A percentile compares a stretch with the other conserved stretches of the same genome.
Conservation (phyloP, 2,113 vertebrate species). For the Pteropus alecto region DNA sequence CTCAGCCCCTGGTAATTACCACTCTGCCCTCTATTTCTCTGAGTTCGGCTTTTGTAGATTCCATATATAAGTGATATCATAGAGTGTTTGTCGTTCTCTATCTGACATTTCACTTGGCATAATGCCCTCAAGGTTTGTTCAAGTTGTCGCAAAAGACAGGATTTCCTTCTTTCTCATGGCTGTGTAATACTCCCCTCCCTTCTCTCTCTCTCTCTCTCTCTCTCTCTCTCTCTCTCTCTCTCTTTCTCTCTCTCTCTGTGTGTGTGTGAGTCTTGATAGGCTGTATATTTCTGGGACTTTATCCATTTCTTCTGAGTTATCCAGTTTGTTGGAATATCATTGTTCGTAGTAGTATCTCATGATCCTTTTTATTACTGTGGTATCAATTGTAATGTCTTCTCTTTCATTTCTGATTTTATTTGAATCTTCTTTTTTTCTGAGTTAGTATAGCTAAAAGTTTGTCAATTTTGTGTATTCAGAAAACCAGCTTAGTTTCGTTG, state of each 20-base stretch:
- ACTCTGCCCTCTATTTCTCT: neutral
- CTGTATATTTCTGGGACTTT: neutral
- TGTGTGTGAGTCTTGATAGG: neutral
- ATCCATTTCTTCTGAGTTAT: neutral
- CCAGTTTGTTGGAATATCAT: neutral
- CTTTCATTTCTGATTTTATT: neutral
- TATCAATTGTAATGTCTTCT: neutral
- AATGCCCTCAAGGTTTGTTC: neutral
- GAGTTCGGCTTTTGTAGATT: neutral
- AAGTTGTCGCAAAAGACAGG: neutral
- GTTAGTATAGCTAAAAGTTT: neutral
- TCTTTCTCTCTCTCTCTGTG: too few relatives aligned
- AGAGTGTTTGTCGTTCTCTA: neutral
- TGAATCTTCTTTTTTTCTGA: neutral
- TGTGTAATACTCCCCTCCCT: neutral
- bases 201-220: too few relatives aligned
- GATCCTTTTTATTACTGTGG: neutral
- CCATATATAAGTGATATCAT: neutral
- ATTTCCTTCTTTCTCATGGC: neutral
- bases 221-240: too few relatives aligned
- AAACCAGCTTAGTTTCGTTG: neutral
- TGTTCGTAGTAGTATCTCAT: neutral
- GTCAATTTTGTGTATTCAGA: neutral
- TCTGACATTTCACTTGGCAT: neutral
- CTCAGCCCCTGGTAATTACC: neutral